Percentiles rank a stretch among this genome's conserved stretches.
These are phyloP conservation scores for Gasterosteus nipponicus DNA, from an alignment of 2,113 vertebrate genomes.

Conservation along the genomic window DNA sequence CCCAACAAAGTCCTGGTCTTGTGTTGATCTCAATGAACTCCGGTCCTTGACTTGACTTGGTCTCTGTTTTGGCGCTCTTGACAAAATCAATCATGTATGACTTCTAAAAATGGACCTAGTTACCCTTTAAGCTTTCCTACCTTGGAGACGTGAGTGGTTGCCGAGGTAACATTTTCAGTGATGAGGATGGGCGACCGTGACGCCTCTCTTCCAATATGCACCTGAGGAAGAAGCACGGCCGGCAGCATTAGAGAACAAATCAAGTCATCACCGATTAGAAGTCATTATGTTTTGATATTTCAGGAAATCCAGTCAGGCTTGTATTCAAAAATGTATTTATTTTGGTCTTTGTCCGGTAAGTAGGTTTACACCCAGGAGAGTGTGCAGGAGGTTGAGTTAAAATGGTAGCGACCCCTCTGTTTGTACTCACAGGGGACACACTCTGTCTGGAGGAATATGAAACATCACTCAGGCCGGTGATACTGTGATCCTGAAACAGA, in stretches of 20 bases:
- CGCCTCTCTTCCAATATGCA: conserved; percentile 77
- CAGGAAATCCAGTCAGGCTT: conserved; percentile 3
- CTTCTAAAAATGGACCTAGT: neutral
- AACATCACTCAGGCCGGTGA: conserved; percentile 71
- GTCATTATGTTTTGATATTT: neutral
- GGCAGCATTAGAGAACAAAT: neutral
- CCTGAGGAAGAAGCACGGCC: conserved; percentile 58
- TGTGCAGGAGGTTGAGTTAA: conserved; percentile 36
- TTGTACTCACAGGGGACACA: conserved; percentile 81
- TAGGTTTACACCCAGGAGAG: conserved; percentile 43
- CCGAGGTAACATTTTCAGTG: conserved; percentile 96
- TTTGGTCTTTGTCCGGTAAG: conserved; percentile 21
- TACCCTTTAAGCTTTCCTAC: conserved; percentile 70
- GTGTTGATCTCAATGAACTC: neutral
- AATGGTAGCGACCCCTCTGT: conserved; percentile 24
- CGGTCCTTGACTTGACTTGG: neutral
- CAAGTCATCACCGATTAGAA: neutral
- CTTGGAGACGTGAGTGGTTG: conserved; percentile 97
- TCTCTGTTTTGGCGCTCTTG: neutral
- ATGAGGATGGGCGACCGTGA: conserved; percentile 78
- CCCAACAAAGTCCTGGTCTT: neutral
- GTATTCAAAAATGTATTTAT: conserved; percentile 6
- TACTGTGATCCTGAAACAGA: conserved; percentile 77
- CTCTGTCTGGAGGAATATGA: conserved; percentile 77
- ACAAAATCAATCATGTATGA: neutral